Conservation (phyloP, 1,140 invertebrate species). For the Eupeodes corollae region DNA sequence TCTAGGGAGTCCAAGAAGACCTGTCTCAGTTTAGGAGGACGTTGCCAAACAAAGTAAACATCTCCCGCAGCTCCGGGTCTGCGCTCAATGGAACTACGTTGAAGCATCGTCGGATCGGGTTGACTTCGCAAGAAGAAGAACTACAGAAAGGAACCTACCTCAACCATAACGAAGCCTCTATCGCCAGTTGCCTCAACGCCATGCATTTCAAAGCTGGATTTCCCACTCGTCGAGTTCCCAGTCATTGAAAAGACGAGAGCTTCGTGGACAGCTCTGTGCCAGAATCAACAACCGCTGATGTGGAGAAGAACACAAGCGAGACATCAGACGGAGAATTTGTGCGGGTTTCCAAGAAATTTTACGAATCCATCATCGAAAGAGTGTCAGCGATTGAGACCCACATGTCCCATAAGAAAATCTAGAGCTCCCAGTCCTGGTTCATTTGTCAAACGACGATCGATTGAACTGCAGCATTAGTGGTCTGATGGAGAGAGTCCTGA, state of each 20-base stretch:
- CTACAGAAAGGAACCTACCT: conserved; percentile 14
- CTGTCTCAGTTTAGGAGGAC: conserved; percentile 4
- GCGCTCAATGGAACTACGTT: conserved; percentile 12
- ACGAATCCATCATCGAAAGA: conserved; percentile 60
- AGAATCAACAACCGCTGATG: not conserved
- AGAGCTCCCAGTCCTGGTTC: not conserved
- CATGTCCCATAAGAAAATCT: conserved; percentile 46
- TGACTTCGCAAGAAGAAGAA: conserved; percentile 22
- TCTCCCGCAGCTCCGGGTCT: not conserved
- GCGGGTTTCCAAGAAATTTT: conserved; percentile 56
- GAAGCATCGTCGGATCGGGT: conserved; percentile 14
- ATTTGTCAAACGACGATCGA: too few species aligned
- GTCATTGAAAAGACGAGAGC: conserved; percentile 4
- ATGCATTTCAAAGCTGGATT: not conserved
- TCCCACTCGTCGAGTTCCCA: conserved; percentile 3
- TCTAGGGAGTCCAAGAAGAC: conserved; percentile 10
- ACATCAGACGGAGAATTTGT: conserved; percentile 43
- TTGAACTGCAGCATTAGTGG: conserved; percentile 10
- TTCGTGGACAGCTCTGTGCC: conserved; percentile 14
- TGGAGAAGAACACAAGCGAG: not conserved
- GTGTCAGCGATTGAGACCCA: conserved; percentile 56
- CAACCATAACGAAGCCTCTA: not conserved
- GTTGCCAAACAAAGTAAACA: conserved; percentile 1
- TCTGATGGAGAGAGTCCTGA: conserved; percentile 48
- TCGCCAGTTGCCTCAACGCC: conserved; percentile 3